phyloP scores from a whole-genome alignment of 2,797 vertebrate genomes.

The Loriculus beryllinus region DNA sequence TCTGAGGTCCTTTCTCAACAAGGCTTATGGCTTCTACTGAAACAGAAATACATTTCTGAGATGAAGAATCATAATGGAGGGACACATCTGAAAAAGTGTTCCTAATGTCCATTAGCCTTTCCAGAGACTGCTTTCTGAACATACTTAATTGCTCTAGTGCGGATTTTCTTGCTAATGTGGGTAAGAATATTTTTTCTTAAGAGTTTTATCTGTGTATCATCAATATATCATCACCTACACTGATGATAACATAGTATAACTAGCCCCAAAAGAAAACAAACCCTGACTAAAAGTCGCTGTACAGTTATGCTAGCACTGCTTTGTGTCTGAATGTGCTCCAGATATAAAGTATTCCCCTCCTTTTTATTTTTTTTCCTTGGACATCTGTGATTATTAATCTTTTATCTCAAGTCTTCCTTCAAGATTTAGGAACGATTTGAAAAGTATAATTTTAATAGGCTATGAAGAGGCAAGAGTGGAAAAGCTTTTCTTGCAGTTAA shows the following conservation, averaged over 20 bases:
- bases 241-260: background rate
- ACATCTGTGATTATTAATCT: background rate
- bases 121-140: background rate
- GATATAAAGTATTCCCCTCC: background rate
- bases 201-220: background rate
- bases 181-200: background rate
- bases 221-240: accelerated
- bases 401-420: background rate
- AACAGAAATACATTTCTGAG: background rate
- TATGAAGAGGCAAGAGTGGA: background rate
- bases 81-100: background rate
- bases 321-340: background rate
- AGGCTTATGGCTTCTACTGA: background rate
- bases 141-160: background rate
- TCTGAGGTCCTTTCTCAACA: background rate
- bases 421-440: background rate
- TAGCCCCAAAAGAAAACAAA: background rate
- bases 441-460: background rate
- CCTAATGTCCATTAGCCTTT: background rate
- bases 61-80: background rate
- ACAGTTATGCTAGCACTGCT: background rate
- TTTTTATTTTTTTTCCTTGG: background rate
- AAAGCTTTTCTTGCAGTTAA: background rate
- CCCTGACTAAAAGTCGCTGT: background rate
- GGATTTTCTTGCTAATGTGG: background rate